Base-by-base conservation (phyloP, 2,888 invertebrate species). In the Erebia ligea region DNA sequence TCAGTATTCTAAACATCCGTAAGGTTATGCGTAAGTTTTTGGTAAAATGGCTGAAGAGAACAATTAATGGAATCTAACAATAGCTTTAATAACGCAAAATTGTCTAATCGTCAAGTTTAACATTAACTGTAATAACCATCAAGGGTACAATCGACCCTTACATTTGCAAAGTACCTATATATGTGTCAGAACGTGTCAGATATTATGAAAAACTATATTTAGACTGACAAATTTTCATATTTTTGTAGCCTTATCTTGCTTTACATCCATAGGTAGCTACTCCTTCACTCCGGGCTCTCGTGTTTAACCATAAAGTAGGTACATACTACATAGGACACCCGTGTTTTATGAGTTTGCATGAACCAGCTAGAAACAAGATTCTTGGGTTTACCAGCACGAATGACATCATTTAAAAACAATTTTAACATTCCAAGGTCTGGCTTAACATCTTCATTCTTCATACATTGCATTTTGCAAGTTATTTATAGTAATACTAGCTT, bases 281-380 rank as follows among this genome's bases (percentile, higher is more conserved):
- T 71, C 50, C 65, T 69, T 66, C 59, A 58, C 34, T 34, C 34
- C 17, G 69, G 67, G 34, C 59, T 50, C 56, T 71, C 67, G 69
- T 71, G 73, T 67, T 59, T 64, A 59, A 69, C 67, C 42, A 73
- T 69, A 54, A 64, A 17, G 52, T 64, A 40, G 13, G 11, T 64
- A 40, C 40, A 54, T 34, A 34, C 8, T 64, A 40, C 40, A 54
- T 34, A 34, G 5, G 34, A 68, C 65, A 72, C n/a, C 58, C 50
- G 59, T 42, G 56, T 67, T 73, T 73, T 72, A 72, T 69, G 71
- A 67, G 25, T 68, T 68, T 67, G 48, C 68, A 67, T 69, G 68
- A 62, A 58, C 73, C 62, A 68, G 50, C 71, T 67, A 58, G 67
- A 73, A 71, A 71, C 73, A 61, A 74, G 72, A 70, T 70, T 66